These are phyloP conservation scores for Therioaphis trifolii DNA, from an alignment of 2,888 invertebrate species.

Conservation along the genomic window DNA sequence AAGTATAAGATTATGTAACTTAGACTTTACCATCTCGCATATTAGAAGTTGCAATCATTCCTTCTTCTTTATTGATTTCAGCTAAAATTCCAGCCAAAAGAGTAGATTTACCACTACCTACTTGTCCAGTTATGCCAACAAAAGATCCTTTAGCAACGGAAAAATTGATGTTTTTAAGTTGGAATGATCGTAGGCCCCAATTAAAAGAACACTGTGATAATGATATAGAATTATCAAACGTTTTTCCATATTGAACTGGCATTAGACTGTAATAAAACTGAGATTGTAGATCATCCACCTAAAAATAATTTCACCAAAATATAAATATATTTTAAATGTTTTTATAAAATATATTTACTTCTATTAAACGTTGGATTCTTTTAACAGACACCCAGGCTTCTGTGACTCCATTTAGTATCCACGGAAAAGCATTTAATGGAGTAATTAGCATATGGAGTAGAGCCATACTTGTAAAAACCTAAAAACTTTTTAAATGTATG, in stretches of 20 bases:
- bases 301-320: constrained; percentile 35
- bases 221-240: constrained; percentile 71
- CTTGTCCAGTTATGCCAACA: constrained; percentile 87
- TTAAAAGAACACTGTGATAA: constrained; percentile 75
- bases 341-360: constrained; percentile 71
- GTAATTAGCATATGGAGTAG: constrained; percentile 95
- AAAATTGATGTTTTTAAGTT: constrained; percentile 68
- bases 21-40: constrained; percentile 72
- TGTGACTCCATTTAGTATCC: constrained; percentile 95
- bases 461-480: constrained; percentile 92
- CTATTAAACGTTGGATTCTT: constrained; percentile 83
- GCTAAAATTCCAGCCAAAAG: constrained; percentile 86
- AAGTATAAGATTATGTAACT: neutral
- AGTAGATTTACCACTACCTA: constrained; percentile 93
- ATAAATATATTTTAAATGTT: neutral
- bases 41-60: constrained; percentile 78
- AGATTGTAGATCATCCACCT: constrained; percentile 68
- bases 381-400: constrained; percentile 96
- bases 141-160: constrained; percentile 68
- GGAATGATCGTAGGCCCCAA: constrained; percentile 72
- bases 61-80: constrained; percentile 80
- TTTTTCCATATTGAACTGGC: constrained; percentile 62
- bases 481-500: constrained; percentile 61
- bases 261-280: constrained; percentile 68
- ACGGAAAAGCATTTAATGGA: constrained; percentile 96